Evolutionary conservation across 2,113 vertebrate genomes (phyloP).

Genomic region (Thermophis baileyi): DNA sequence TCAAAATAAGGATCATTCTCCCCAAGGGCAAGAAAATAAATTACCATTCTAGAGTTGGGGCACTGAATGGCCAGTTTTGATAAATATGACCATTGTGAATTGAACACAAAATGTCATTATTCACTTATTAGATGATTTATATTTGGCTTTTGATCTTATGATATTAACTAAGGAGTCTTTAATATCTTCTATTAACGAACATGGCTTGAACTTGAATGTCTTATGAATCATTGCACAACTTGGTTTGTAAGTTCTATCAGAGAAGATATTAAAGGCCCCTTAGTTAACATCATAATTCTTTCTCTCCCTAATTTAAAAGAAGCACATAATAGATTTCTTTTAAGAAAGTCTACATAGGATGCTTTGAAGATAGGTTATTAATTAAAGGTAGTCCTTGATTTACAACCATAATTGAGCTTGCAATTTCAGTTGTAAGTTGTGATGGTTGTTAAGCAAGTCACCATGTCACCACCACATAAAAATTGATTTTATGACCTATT

Average conservation of each 20-base stretch:
- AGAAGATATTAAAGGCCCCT: neutral
- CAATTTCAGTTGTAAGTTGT: neutral
- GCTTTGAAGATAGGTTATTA: neutral
- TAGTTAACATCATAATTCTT: neutral
- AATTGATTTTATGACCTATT: neutral
- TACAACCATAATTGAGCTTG: neutral
- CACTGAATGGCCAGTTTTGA: conserved; percentile 4
- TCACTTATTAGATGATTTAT: neutral
- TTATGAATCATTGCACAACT: neutral
- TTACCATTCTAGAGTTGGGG: conserved; percentile 39
- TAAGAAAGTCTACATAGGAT: neutral
- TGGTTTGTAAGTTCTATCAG: neutral
- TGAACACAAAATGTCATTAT: conserved; percentile 14
- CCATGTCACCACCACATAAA: neutral
- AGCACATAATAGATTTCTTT: neutral
- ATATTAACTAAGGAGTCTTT: neutral
- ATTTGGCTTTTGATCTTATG: neutral
- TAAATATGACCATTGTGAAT: neutral
- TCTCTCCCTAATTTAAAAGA: neutral
- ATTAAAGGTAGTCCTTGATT: neutral
- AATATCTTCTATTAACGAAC: neutral
- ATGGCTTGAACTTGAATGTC: neutral
- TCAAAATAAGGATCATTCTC: conserved; percentile 47
- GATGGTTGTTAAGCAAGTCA: neutral
- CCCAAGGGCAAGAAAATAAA: conserved; percentile 43